A percentile compares a stretch with the other conserved stretches of the same genome.
Conservation (phyloP, 2,888 invertebrate genomes). For the Parnassius glacialis region DNA sequence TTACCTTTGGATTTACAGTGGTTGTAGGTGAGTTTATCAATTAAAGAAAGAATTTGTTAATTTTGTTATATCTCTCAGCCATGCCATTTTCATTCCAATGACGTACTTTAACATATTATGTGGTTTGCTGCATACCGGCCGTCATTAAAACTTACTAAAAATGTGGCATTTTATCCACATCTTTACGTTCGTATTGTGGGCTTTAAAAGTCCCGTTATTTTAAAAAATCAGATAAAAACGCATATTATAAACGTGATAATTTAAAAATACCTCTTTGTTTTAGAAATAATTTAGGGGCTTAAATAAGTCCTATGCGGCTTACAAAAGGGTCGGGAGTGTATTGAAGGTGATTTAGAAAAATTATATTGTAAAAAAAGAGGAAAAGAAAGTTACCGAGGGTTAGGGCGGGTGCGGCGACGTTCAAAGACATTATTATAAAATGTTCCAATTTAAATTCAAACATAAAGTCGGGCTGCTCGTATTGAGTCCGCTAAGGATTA, state of each 20-base stretch:
- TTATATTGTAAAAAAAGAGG: slow-evolving; percentile 72
- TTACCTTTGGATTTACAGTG: no score
- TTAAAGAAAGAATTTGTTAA: no score
- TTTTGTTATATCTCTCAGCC: no score
- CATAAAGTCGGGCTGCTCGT: slow-evolving; percentile 53
- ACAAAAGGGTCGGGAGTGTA: slow-evolving; percentile 48
- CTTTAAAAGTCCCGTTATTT: slow-evolving; percentile 20
- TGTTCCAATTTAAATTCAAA: slow-evolving; percentile 75
- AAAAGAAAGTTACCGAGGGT: slow-evolving; percentile 55
- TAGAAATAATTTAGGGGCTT: slow-evolving; percentile 43
- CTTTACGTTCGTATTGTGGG: slow-evolving; percentile 12
- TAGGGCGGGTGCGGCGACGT: slow-evolving; percentile 51
- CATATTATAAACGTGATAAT: slow-evolving; percentile 15
- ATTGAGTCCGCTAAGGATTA: slow-evolving; percentile 43
- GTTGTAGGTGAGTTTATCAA: no score
- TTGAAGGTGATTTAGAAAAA: slow-evolving; percentile 72
- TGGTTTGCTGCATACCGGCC: neutral
- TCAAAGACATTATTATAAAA: slow-evolving; percentile 71
- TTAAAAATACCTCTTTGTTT: slow-evolving; percentile 24
- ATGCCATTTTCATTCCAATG: no score
- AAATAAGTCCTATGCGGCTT: slow-evolving; percentile 46
- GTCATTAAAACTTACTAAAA: slow-evolving; percentile 16
- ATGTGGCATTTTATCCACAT: slow-evolving; percentile 14
- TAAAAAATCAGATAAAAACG: slow-evolving; percentile 13
- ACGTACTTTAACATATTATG: no score